Evolutionary conservation across 2,888 invertebrate species (phyloP), one percentile per base, ranked within the genome.

Genomic region (Ctena decussata): DNA sequence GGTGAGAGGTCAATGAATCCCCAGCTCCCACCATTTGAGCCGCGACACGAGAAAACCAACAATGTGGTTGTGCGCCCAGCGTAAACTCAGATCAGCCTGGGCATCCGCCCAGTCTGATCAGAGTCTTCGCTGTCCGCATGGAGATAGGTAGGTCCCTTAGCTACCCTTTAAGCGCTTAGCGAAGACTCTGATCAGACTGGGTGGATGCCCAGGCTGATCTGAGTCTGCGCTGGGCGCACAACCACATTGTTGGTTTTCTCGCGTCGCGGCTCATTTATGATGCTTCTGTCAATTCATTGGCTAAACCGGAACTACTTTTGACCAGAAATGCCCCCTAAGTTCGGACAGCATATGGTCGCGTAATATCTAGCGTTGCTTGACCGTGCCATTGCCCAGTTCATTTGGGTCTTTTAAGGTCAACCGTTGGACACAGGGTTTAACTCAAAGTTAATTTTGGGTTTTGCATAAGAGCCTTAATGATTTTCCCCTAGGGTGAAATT

Each of bases 271-370:
- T n/a, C n/a, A n/a, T n/a, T n/a, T 65, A 11, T 1, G 3, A 15
- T 18, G 2, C 18, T 65, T 65, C 65, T 35, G 5, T 8, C 65
- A 35, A 70, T 69, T 77, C 37, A 49, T 77, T 69, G 74, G 69
- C 15, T 65, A n/a, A 60, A 74, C 80, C 80, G 77, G 82, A 65
- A 82, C 82, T 82, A 82, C 82, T 82, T 82, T 82, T 82, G 82
- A 82, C 82, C 82, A 77, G 77, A 82, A 77, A 46, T 74, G 77
- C 46, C 74, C 81, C 65, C 57, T 32, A 5, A 21, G 65, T 65
- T 21, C 65, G 35, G 65, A 65, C 65, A 65, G 15, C 65, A 65
- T 65, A 65, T 65, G 65, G 65, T 65, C 21, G 35, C 65, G 32
- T 65, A 65, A 65, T 65, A 3, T 11, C 65, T 35, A 30, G 24